Base-by-base conservation (phyloP, 2,113 vertebrate species). In the Acrocephalus kingi region DNA sequence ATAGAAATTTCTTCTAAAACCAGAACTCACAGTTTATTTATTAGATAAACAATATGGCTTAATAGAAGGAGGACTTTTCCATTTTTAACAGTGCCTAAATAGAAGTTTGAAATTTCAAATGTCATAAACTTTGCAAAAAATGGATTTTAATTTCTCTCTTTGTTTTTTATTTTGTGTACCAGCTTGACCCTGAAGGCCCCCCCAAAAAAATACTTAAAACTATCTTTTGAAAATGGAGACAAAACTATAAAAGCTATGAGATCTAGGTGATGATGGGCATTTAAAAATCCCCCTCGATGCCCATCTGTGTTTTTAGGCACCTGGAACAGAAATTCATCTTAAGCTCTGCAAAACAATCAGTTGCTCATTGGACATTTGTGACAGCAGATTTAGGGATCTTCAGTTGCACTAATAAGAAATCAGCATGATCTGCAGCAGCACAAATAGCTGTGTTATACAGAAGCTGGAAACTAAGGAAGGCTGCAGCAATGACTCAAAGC, bases 141-240 rank as follows among this genome's bases (percentile, higher is more conserved):
- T 77, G 35, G 18, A 90, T 94, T 94, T 96, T 95, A 73, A 90
- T 94, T 81, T 56, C 58, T 90, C 46, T 41, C n/a, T 88, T 76
- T 93, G 52, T 75, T 97, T 96, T 96, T 96, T 83, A 48, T 71
- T 89, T 95, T 90, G 94, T 92, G 62, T 75, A 61, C 63, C 71
- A 87, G 62, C 72, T 93, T 97, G 93, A 78, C 89, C 92, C 84
- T 91, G 83, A 49, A 94, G 78, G 48, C 61, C n/a, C n/a, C n/a
- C n/a, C n/a, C n/a, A n/a, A n/a, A n/a, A n/a, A n/a, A n/a, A n/a
- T n/a, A n/a, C n/a, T 94, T 84, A 72, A 95, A 96, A 54, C 62
- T 93, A 18, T 69, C 66, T 84, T 94, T 49, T 59, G 90, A 96
- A 87, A 95, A 94, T 69, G 33, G 69, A 62, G 73, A 86, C 14